A percentile compares a stretch with the other conserved stretches of the same genome.
phyloP scores from a whole-genome alignment of 2,888 invertebrate genomes.

The Tenthredo mesomela region DNA sequence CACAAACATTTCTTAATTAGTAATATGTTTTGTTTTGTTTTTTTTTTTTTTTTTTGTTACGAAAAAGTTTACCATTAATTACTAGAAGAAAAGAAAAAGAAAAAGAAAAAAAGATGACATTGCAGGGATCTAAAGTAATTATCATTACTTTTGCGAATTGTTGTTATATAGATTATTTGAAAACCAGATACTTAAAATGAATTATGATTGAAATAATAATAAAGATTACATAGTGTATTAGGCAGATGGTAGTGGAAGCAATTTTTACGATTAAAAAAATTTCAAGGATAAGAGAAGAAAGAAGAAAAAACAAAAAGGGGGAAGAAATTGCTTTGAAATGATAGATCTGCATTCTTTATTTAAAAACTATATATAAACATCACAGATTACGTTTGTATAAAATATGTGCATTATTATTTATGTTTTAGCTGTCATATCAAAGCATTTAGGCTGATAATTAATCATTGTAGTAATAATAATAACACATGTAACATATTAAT shows the following conservation, averaged over 20 bases:
- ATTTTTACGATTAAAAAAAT: neutral
- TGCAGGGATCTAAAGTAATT: neutral
- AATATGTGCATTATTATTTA: conserved; percentile 24
- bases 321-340: neutral
- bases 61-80: neutral
- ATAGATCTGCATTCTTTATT: conserved; percentile 15
- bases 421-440: conserved; percentile 41
- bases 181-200: neutral
- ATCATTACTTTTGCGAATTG: conserved; percentile 14
- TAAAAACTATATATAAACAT: neutral
- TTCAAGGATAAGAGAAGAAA: neutral
- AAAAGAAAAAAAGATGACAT: neutral
- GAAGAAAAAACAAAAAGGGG: too few relatives aligned
- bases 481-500: conserved; percentile 12
- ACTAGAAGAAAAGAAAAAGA: neutral
- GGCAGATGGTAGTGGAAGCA: neutral
- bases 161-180: neutral
- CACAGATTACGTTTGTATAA: neutral
- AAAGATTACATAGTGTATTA: neutral
- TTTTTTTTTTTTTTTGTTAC: neutral
- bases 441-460: conserved; percentile 28
- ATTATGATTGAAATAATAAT: neutral
- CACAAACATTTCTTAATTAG: neutral
- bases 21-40: neutral
- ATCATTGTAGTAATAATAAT: conserved; percentile 30